phyloP scores from a whole-genome alignment of 2,797 vertebrate species.

The Phalloptychus januarius region DNA sequence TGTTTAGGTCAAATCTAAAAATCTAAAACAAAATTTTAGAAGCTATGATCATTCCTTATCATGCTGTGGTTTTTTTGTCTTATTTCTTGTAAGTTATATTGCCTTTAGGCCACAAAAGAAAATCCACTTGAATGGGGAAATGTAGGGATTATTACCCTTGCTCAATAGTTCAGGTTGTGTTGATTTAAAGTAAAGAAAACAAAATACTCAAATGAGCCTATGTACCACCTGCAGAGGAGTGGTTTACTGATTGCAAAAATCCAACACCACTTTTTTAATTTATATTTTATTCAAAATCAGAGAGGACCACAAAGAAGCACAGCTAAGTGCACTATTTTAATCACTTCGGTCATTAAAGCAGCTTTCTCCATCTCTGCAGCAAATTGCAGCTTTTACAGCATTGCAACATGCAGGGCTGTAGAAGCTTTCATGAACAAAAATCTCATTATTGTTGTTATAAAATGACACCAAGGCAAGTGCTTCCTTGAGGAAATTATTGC shows the following conservation, averaged over 20 bases:
- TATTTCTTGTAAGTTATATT: neutral
- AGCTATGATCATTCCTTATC: neutral
- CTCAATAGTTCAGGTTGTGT: neutral
- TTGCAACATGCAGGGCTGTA: neutral
- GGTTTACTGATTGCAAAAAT: conserved; percentile 3
- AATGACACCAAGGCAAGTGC: conserved; percentile 67
- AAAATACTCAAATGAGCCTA: neutral
- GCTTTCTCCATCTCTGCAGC: conserved; percentile 46
- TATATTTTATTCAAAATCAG: conserved; percentile 3
- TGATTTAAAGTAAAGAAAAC: neutral
- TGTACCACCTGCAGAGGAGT: neutral
- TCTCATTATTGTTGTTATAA: conserved; percentile 69
- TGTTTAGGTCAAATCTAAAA: neutral
- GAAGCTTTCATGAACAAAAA: conserved; percentile 44
- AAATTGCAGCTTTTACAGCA: conserved; percentile 17
- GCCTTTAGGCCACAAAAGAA: neutral
- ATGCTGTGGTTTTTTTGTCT: neutral
- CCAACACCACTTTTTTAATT: neutral
- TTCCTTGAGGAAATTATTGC: conserved; percentile 68
- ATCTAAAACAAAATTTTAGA: neutral
- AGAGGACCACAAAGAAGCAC: neutral
- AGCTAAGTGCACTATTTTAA: neutral
- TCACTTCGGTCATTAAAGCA: conserved; percentile 27
- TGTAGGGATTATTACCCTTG: neutral
- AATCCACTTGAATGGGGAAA: neutral